A percentile compares a stretch with the other conserved stretches of the same genome.
Evolutionary conservation across 1,140 invertebrate genomes (phyloP).

Genomic region (Calosoma granatense): DNA sequence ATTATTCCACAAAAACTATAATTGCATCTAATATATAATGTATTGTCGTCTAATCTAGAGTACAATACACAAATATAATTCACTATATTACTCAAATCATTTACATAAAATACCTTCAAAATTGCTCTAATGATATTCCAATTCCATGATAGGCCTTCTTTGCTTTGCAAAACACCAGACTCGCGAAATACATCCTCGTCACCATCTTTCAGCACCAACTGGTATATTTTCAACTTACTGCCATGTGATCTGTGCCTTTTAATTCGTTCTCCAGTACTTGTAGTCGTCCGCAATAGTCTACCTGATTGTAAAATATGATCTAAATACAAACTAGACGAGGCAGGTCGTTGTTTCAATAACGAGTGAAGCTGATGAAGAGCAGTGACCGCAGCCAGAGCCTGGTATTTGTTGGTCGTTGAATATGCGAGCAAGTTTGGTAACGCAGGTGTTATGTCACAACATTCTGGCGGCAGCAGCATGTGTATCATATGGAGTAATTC

Average conservation of each 20-base stretch:
- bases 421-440: conserved; percentile 69
- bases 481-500: conserved; percentile 81
- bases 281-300: conserved; percentile 19
- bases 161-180: conserved; percentile 60
- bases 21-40: no score
- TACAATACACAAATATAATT: no score
- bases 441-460: conserved; percentile 69
- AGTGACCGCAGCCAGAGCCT: conserved; percentile 69
- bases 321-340: conserved; percentile 71
- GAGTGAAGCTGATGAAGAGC: conserved; percentile 67
- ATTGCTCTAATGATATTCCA: conserved; percentile 73
- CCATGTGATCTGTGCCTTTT: conserved; percentile 18
- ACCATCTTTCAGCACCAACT: conserved; percentile 41
- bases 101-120: conserved; percentile 49
- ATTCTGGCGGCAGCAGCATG: conserved; percentile 71
- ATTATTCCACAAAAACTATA: no score
- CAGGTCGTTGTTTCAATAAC: conserved; percentile 66
- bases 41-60: no score
- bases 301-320: conserved; percentile 52
- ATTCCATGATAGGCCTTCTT: conserved; percentile 67
- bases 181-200: conserved; percentile 63
- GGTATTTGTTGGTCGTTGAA: conserved; percentile 63
- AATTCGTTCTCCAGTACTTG: conserved; percentile 16
- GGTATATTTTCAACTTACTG: conserved; percentile 27
- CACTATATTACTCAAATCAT: no score